These are phyloP conservation scores for Halcyon senegalensis DNA, from an alignment of 2,113 vertebrate species.

Conservation along the genomic window DNA sequence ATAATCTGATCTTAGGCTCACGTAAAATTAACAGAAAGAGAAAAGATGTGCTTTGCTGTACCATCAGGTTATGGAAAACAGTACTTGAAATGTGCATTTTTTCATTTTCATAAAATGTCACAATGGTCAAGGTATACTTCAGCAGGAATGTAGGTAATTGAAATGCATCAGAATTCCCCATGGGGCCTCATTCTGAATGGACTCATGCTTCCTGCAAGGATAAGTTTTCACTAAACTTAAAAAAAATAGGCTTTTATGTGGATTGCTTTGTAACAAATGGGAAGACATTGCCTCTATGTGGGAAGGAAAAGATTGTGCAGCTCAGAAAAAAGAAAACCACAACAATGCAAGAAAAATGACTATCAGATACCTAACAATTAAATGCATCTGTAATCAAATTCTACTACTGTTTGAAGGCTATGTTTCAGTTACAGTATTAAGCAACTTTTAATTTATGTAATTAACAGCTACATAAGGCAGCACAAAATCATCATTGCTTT, in stretches of 20 bases:
- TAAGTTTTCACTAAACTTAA: neutral
- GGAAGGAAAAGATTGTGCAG: neutral
- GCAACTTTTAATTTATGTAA: neutral
- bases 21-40: neutral
- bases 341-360: neutral
- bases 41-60: neutral
- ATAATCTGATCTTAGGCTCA: neutral
- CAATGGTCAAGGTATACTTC: neutral
- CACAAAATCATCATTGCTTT: neutral
- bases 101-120: neutral
- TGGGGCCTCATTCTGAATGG: neutral
- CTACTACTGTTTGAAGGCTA: neutral
- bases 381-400: neutral
- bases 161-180: neutral
- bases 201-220: neutral
- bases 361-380: neutral
- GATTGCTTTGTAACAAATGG: neutral
- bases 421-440: neutral
- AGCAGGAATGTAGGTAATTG: neutral
- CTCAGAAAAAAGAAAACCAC: neutral
- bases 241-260: rapidly evolving
- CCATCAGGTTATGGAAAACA: neutral
- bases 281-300: neutral
- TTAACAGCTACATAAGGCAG: neutral
- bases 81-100: neutral